Base-by-base conservation (phyloP, 2,888 invertebrate genomes). In the Escarpia spicata region DNA sequence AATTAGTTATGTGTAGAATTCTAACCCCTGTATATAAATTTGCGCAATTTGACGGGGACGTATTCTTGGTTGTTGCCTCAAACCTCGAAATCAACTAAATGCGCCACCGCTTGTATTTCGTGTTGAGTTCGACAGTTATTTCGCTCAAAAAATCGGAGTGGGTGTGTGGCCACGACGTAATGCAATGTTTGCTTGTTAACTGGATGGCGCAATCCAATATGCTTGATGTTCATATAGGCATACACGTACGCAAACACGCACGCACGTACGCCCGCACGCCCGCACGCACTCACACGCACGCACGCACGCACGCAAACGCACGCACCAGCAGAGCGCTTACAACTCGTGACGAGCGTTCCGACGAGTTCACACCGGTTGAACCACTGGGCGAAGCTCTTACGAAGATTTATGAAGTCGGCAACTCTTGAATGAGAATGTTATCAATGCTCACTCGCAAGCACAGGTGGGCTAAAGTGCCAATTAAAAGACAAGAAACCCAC, bases 401-500 rank as follows among this genome's bases (percentile, higher is more conserved):
- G 75, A 75, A 75, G 75, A 75, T 75, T 75, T 75, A 75, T 75
- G 75, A 75, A 75, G 75, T 75, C 75, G 19, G 75, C 75, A 6
- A 75, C 19, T 26, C n/a, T n/a, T 19, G 19, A 19, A 75, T 26
- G 19, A n/a, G 75, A n/a, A 6, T 26, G 75, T 75, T n/a, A 6
- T 75, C 75, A 26, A 26, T 75, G 75, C 26, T 75, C 75, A 75
- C 75, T 75, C 75, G 75, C 75, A 6, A n/a, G 75, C 75, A 75
- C 75, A 75, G 75, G 75, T 75, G 75, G 26, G 6, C 19, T n/a
- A 75, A 75, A 75, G 75, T 75, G 75, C 75, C 75, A 75, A 75
- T 75, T 75, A 75, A 75, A 75, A 75, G 75, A 75, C 19, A 75
- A 75, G 75, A 75, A 75, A 75, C 75, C 52, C 52, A 75, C 75